Evolutionary conservation across 1,140 invertebrate genomes (phyloP), one percentile per base, ranked within the genome.

Genomic region (Pseudomyrmex sp.): DNA sequence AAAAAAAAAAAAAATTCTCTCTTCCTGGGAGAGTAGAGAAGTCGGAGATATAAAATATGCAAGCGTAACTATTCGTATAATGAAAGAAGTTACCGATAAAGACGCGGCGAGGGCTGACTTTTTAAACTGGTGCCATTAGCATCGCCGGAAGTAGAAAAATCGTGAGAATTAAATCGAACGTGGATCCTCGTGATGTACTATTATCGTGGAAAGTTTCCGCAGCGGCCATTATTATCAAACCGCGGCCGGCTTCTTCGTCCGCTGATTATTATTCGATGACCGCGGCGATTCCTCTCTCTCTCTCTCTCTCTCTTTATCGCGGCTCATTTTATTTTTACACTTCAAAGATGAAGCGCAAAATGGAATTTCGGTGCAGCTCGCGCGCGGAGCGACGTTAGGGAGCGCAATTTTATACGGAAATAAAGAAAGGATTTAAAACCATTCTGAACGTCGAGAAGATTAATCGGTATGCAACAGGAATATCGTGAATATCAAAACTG

Each of bases 1-100:
- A 18, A 61, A 82, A 76, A 66, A 26, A 35, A 35, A 35, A 35
- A 7, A 7, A 1, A 35, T 35, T 35, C 35, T 35, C 68, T 59
- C n/a, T 58, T 56, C 58, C 50, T 48, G 23, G 56, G 65, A 65
- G 77, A 35, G 35, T 35, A 35, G 26, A 35, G 66, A 86, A 88
- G 63, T 88, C 82, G 82, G n/a, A 59, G 82, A 73, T 70, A 72
- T 88, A 85, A 85, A 85, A 77, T 82, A 85, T 82, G 83, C 48
- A 74, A 75, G 54, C 73, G 75, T 75, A 59, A 72, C 86, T 73
- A 72, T 84, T 88, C 69, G 82, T 58, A 50, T 70, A 72, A 84
- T 83, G 74, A 85, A 87, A 84, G 80, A 82, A 82, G 61, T 82
- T 82, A 76, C 26, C 61, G 69, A 80, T 80, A 80, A 80, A 84